phyloP scores from a whole-genome alignment of 2,888 invertebrate species.

The Nomada fucata region DNA sequence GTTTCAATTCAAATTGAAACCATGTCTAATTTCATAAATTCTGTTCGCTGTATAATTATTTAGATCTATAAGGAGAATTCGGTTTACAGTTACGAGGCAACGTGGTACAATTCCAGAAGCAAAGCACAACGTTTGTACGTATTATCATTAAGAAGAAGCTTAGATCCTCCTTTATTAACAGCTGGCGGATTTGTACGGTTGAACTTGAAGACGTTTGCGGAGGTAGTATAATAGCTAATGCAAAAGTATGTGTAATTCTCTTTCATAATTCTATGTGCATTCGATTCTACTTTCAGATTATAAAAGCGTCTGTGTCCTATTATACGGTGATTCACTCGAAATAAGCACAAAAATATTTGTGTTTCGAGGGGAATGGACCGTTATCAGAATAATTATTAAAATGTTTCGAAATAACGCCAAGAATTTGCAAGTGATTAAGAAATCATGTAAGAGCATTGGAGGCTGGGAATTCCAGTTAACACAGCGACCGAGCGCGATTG shows the following conservation, averaged over 20 bases:
- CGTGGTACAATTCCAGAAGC: slow-evolving; percentile 6
- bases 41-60: too few species aligned
- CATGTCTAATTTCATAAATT: background rate
- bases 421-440: background rate
- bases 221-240: background rate
- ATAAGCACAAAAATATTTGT: background rate
- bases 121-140: background rate
- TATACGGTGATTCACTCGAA: background rate
- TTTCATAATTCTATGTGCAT: background rate
- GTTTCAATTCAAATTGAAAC: background rate
- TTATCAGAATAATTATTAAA: too few species aligned
- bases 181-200: slow-evolving; percentile 4
- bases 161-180: slow-evolving; percentile 2
- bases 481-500: too few species aligned
- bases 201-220: slow-evolving; percentile 12
- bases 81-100: slow-evolving; percentile 9
- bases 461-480: background rate
- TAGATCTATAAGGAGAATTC: background rate
- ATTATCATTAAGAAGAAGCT: background rate
- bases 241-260: background rate
- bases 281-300: background rate
- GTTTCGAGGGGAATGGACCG: too few species aligned
- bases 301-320: background rate
- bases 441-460: background rate
- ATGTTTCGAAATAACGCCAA: too few species aligned